A percentile compares a stretch with the other conserved stretches of the same genome.
Evolutionary conservation across 2,888 invertebrate genomes (phyloP).

Genomic region (Argyra leucocephala): DNA sequence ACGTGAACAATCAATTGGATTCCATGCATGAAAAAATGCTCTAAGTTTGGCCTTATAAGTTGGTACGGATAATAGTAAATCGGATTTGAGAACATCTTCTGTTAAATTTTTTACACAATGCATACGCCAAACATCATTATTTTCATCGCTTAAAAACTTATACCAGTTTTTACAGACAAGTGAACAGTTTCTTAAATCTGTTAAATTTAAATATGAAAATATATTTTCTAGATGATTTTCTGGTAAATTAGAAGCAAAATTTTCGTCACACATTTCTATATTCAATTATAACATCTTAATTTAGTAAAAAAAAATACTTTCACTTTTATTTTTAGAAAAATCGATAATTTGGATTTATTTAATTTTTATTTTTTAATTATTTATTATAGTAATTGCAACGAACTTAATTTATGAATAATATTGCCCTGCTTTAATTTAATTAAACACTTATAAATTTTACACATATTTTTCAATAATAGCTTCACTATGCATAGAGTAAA

Average conservation of each 20-base stretch:
- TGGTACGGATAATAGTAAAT: conserved; percentile 75
- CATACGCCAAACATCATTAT: conserved; percentile 89
- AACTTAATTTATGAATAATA: no score
- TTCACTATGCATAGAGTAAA: no score
- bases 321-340: no score
- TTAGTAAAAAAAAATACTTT: not conserved
- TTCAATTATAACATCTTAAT: not conserved
- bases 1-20: conserved; percentile 90
- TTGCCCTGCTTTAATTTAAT: no score
- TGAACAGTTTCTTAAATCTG: conserved; percentile 79
- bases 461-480: no score
- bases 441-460: no score
- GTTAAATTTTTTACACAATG: conserved; percentile 80
- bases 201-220: conserved; percentile 81
- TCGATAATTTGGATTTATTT: no score
- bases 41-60: conserved; percentile 89
- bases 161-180: conserved; percentile 92
- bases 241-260: conserved; percentile 56
- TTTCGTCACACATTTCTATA: conserved; percentile 46
- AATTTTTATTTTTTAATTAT: no score
- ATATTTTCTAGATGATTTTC: conserved; percentile 79
- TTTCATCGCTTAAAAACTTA: conserved; percentile 79
- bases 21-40: conserved; percentile 94
- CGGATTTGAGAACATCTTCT: conserved; percentile 77
- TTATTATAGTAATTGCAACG: no score